Conservation (phyloP, 2,888 invertebrate species). For the Harpagoxenus sublaevis region DNA sequence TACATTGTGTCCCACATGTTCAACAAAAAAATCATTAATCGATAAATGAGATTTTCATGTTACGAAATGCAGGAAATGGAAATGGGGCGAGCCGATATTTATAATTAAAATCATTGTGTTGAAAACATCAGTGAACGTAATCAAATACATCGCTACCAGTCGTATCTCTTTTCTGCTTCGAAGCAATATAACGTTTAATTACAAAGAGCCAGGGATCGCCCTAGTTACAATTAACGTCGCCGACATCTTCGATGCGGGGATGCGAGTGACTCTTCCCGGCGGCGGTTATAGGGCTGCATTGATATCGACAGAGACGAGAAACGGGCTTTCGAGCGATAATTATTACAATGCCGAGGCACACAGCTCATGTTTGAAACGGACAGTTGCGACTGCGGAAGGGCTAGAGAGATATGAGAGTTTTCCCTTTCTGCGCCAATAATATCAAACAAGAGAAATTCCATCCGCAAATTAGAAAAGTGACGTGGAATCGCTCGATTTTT, state of each 20-base stretch:
- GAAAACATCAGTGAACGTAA: conserved; percentile 12
- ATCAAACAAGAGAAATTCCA: not conserved
- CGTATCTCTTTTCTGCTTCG: conserved; percentile 18
- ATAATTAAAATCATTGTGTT: conserved; percentile 52
- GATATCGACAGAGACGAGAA: conserved; percentile 35
- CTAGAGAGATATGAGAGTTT: not conserved
- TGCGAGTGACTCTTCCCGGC: conserved; percentile 36
- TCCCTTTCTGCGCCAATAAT: not conserved
- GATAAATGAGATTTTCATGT: not conserved
- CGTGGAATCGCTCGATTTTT: not conserved
- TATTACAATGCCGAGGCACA: conserved; percentile 35
- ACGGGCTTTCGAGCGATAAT: conserved; percentile 48
- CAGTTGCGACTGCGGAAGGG: not conserved
- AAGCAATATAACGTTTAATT: conserved; percentile 39
- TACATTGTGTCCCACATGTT: not conserved
- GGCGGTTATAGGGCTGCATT: conserved; percentile 38
- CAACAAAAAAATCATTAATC: conserved; percentile 4
- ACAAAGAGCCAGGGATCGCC: conserved; percentile 40
- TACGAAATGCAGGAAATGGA: not conserved
- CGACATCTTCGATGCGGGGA: conserved; percentile 38
- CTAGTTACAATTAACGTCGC: conserved; percentile 58
- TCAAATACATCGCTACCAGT: conserved; percentile 5
- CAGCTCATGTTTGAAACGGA: not conserved
- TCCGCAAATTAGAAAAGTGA: not conserved
- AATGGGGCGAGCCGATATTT: conserved; percentile 34